phyloP scores from a whole-genome alignment of 2,113 vertebrate genomes.

The Stegostoma tigrinum region DNA sequence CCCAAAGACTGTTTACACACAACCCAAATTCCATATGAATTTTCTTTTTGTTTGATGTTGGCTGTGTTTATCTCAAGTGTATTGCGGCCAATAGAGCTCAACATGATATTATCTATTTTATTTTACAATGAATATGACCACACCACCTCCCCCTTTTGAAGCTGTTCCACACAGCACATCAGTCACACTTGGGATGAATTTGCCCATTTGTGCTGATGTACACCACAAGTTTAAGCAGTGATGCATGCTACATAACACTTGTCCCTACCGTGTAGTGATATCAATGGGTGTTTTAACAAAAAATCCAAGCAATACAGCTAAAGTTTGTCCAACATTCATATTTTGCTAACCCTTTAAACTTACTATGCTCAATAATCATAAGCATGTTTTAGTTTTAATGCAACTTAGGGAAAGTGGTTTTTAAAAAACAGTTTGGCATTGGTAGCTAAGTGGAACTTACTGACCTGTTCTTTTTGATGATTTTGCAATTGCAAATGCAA shows the following conservation, averaged over 20 bases:
- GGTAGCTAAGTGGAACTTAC: neutral
- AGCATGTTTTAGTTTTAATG: neutral
- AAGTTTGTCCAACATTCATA: neutral
- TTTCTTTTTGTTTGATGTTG: neutral
- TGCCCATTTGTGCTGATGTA: neutral
- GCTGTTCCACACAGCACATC: neutral
- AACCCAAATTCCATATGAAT: neutral
- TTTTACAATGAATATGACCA: neutral
- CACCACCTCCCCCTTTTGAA: neutral
- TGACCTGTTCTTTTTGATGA: slow-evolving; percentile 18
- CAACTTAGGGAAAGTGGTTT: neutral
- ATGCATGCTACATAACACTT: neutral
- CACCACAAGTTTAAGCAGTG: neutral
- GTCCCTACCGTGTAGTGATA: neutral
- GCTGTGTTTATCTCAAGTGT: neutral
- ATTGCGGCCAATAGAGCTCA: neutral
- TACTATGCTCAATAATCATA: neutral
- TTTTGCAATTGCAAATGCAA: neutral
- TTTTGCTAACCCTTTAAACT: neutral
- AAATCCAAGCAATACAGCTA: neutral
- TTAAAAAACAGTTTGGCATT: neutral
- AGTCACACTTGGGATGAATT: neutral
- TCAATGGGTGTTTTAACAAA: neutral
- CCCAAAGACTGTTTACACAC: neutral
- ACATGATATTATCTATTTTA: neutral